Evolutionary conservation across 2,888 invertebrate species (phyloP).

Genomic region (Himalopsyche kuldschensis): DNA sequence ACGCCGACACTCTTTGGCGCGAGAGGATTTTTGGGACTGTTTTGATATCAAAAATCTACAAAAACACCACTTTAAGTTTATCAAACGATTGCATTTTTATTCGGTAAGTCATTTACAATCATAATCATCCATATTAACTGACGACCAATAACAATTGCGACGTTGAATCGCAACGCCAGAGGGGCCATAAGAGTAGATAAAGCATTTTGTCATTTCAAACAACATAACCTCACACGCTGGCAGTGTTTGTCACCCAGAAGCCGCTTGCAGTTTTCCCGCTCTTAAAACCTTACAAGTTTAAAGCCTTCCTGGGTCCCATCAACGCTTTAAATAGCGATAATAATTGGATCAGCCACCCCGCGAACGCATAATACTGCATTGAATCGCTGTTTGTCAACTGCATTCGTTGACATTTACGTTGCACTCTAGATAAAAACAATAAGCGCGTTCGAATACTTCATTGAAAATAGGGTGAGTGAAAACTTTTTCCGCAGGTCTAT

Average conservation of each 20-base stretch:
- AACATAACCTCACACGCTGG: constrained; percentile 30
- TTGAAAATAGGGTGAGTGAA: background rate
- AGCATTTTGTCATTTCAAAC: constrained; percentile 31
- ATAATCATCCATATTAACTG: background rate
- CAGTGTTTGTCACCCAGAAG: constrained; percentile 27
- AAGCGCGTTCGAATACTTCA: background rate
- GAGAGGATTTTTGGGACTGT: constrained; percentile 22
- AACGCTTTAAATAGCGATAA: background rate
- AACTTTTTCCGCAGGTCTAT: no score
- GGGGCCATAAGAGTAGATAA: constrained; percentile 21
- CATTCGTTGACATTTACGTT: background rate
- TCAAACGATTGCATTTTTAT: background rate
- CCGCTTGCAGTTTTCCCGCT: background rate
- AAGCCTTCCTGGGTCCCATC: background rate
- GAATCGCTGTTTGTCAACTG: background rate
- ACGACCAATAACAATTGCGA: background rate
- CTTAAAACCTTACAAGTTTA: constrained; percentile 29
- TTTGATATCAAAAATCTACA: constrained; percentile 11
- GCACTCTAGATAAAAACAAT: background rate
- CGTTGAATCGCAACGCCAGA: constrained; percentile 18
- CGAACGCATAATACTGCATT: background rate
- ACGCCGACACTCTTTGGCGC: constrained; percentile 33
- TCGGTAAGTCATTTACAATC: constrained; percentile 11
- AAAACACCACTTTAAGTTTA: background rate
- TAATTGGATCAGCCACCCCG: constrained; percentile 19